Conservation (phyloP, 2,888 invertebrate genomes). For the Melinopterus prodromus region DNA sequence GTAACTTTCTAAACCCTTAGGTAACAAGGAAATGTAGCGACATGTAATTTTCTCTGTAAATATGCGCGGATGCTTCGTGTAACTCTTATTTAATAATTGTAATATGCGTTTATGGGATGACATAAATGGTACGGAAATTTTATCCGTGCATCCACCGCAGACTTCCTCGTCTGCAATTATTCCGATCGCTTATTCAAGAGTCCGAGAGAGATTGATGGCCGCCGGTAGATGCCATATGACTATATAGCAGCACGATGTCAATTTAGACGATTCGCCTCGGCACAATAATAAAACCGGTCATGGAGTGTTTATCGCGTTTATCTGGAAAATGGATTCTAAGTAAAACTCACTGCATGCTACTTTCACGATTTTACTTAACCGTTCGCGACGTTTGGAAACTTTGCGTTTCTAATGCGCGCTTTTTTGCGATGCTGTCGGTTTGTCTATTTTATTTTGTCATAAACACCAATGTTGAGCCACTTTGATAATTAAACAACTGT, state of each 20-base stretch:
- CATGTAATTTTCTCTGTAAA: neutral
- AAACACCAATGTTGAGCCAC: too few relatives aligned
- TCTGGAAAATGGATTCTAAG: neutral
- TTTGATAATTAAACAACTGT: too few relatives aligned
- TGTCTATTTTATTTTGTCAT: neutral
- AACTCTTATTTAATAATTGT: neutral
- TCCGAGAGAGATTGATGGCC: neutral
- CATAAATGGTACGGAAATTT: neutral
- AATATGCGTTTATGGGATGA: neutral
- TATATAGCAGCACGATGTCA: neutral
- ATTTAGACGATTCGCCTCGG: neutral
- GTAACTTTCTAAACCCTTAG: conserved; percentile 4
- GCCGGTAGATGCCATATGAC: neutral
- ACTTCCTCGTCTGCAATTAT: neutral
- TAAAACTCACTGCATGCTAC: neutral
- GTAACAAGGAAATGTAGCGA: neutral
- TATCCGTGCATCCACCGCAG: neutral
- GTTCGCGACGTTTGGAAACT: neutral
- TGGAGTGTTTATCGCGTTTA: conserved; percentile 4
- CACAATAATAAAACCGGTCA: conserved; percentile 4
- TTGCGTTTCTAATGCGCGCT: neutral
- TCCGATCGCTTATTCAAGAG: neutral
- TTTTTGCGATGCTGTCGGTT: neutral
- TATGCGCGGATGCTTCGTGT: neutral
- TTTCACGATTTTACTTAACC: conserved; percentile 4